Evolutionary conservation across 2,113 vertebrate genomes (phyloP).

Genomic region (Donacobius atricapilla): DNA sequence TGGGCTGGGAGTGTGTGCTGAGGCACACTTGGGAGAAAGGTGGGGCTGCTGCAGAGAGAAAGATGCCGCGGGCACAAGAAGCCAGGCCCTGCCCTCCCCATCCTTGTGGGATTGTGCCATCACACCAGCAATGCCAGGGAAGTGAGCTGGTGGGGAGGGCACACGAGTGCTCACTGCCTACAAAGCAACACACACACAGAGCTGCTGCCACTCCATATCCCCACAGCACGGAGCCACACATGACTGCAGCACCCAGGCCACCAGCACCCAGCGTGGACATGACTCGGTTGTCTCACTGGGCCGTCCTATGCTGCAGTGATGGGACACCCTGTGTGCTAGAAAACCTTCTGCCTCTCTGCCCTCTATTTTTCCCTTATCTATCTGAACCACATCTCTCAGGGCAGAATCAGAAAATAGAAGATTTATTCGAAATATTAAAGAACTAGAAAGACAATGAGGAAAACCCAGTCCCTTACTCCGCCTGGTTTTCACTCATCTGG

Average conservation of each 20-base stretch:
- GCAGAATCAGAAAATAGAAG: background rate
- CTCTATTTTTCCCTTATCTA: background rate
- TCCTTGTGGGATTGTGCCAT: background rate
- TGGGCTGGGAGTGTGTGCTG: background rate
- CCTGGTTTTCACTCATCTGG: background rate
- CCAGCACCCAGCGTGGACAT: accelerated
- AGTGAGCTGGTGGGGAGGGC: background rate
- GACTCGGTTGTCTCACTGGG: background rate
- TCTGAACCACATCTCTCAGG: background rate
- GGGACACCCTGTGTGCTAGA: background rate
- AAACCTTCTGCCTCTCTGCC: background rate
- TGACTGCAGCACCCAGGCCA: background rate
- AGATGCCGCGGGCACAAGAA: accelerated
- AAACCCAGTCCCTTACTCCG: background rate
- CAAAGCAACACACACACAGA: background rate
- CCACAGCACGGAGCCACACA: accelerated
- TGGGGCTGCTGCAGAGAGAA: background rate
- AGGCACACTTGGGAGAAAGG: background rate
- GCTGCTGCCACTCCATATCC: background rate
- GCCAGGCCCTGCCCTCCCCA: background rate
- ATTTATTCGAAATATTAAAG: background rate
- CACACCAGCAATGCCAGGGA: background rate
- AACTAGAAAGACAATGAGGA: background rate
- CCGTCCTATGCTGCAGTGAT: accelerated
- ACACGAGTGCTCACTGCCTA: background rate